Evolutionary conservation across 2,113 vertebrate genomes (phyloP).

Genomic region (Carassius auratus): DNA sequence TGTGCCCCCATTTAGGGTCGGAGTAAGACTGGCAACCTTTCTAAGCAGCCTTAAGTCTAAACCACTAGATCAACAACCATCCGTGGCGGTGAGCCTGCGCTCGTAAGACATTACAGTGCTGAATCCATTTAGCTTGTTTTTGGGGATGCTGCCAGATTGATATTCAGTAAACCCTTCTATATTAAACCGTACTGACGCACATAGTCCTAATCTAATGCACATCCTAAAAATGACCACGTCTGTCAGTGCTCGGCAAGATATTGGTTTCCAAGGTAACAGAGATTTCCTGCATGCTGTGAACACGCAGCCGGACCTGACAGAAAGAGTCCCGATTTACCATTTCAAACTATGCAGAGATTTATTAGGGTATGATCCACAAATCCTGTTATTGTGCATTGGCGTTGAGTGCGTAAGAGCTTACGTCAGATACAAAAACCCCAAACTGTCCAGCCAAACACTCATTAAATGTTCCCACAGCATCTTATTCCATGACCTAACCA

Average conservation of each 20-base stretch:
- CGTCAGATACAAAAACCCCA: constrained; percentile 12
- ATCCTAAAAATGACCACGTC: constrained; percentile 46
- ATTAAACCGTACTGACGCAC: constrained; percentile 54
- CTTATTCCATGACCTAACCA: not conserved
- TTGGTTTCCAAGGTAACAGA: constrained; percentile 58
- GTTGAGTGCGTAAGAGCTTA: constrained; percentile 2
- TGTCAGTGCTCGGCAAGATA: constrained; percentile 32
- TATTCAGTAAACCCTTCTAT: constrained; percentile 49
- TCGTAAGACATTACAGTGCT: not conserved
- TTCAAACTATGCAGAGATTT: not conserved
- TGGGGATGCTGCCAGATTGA: constrained; percentile 18
- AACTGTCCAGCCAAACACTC: not conserved
- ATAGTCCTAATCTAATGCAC: constrained; percentile 51
- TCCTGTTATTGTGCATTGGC: not conserved
- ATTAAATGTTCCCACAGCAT: not conserved
- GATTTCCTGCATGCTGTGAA: constrained; percentile 30
- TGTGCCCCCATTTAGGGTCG: not conserved
- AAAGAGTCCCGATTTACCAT: constrained; percentile 22
- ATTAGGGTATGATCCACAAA: not conserved
- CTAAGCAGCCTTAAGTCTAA: constrained; percentile 4
- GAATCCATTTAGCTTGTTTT: constrained; percentile 25
- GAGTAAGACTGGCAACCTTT: too few relatives aligned
- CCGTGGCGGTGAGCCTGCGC: too few relatives aligned
- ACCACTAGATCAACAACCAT: not conserved
- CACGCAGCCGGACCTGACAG: not conserved